Base-by-base conservation (phyloP, 2,113 vertebrate species). In the Brachirus orientalis region DNA sequence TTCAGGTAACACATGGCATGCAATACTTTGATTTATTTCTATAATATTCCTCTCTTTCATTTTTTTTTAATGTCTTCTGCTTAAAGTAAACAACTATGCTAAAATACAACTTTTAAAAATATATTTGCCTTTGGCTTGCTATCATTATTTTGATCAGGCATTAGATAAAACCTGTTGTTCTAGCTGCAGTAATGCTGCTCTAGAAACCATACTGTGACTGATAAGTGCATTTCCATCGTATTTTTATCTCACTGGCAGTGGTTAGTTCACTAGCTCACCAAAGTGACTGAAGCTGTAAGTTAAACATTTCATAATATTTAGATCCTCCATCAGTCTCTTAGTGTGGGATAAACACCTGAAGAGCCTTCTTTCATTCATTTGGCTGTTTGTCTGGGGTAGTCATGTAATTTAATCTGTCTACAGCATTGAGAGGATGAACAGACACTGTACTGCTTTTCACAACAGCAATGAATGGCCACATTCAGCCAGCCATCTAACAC, bases 371-470 rank as follows among this genome's bases (percentile, higher is more conserved):
- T 51, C 57, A 68, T 67, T 74, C 68, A 58, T 36, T 59, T n/a
- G 4, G 48, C 44, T 79, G 58, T 76, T 68, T 56, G 40, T 45
- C 59, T 35, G 7, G 33, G 11, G 41, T 18, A 45, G 46, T 46
- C 33, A 6, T 69, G 87, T 86, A 84, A 89, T 65, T 45, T 33
- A 48, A 89, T 84, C 72, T 55, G 45, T 18, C 14, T 13, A 8
- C 36, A 60, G 36, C 18, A 16, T 20, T 36, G 17, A 50, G 40
- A 67, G 8, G 40, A 46, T 36, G n/a, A 33, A 43, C 63, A 50
- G 37, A 17, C 37, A 17, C 61, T 37, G 65, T 40, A 57, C 64
- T 55, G 50, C 63, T 69, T 54, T n/a, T 64, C 59, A 84, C 52
- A 47, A 43, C 44, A 56, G 53, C 54, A 75, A 35, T 22, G 54